Percentiles rank a stretch among this genome's conserved stretches.
Conservation (phyloP, 2,888 invertebrate species). For the Agonopterix subpropinquella region DNA sequence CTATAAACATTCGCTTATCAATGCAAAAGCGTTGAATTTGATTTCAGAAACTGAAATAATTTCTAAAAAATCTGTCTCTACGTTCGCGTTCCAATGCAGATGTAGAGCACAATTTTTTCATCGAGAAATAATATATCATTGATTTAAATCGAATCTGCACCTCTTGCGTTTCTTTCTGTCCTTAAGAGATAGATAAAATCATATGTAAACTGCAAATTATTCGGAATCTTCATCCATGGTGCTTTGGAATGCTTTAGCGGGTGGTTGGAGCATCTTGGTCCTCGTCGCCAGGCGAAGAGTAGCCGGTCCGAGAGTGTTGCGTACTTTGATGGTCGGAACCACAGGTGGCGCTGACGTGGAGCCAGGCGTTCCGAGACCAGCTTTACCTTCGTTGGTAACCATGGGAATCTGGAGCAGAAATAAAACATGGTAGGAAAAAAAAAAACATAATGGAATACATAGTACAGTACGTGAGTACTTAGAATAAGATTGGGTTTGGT, state of each 20-base stretch:
- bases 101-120: too few relatives aligned
- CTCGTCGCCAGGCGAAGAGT: conserved; percentile 49
- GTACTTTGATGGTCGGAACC: conserved; percentile 16
- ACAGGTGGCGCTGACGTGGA: conserved; percentile 24
- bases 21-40: too few relatives aligned
- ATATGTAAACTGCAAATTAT: conserved; percentile 8
- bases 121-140: too few relatives aligned
- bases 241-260: conserved; percentile 57
- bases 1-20: too few relatives aligned
- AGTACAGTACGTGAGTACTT: too few relatives aligned
- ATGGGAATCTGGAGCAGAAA: conserved; percentile 72
- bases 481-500: too few relatives aligned
- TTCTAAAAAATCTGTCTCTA: too few relatives aligned
- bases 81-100: too few relatives aligned
- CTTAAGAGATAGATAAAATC: too few relatives aligned
- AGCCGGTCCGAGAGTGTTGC: conserved; percentile 41
- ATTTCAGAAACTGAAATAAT: too few relatives aligned
- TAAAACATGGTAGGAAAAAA: background rate
- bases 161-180: too few relatives aligned
- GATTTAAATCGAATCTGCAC: too few relatives aligned
- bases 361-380: conserved; percentile 75
- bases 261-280: conserved; percentile 57
- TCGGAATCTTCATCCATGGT: conserved; percentile 44
- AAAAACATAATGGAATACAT: background rate
- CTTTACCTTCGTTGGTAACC: conserved; percentile 75